A percentile compares a stretch with the other conserved stretches of the same genome.
phyloP scores from a whole-genome alignment of 2,113 vertebrate genomes.

The Phaethon lepturus region DNA sequence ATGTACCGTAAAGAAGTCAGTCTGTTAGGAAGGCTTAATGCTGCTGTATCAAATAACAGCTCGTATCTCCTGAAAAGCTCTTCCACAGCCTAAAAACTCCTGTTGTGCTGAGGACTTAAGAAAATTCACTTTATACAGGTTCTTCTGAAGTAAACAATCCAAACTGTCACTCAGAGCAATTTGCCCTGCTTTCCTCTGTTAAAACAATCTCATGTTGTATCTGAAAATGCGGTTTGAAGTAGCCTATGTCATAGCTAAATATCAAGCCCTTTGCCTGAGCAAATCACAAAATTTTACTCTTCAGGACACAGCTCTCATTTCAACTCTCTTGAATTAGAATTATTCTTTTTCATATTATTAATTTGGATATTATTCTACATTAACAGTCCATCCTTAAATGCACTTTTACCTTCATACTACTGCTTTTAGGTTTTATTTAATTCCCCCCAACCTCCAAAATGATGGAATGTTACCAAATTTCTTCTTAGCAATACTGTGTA shows the following conservation, averaged over 20 bases:
- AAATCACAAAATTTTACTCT: background rate
- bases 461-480: background rate
- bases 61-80: background rate
- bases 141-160: background rate
- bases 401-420: slow-evolving; percentile 23
- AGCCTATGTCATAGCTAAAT: background rate
- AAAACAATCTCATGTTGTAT: background rate
- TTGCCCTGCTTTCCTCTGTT: background rate
- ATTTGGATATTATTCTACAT: background rate
- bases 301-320: background rate
- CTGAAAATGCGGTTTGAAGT: background rate
- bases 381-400: slow-evolving; percentile 56
- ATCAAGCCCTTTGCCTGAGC: background rate
- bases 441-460: background rate
- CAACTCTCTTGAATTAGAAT: background rate
- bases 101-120: background rate
- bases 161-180: background rate
- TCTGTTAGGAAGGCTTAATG: background rate
- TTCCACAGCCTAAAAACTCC: background rate
- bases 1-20: background rate
- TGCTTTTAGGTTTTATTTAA: slow-evolving; percentile 33
- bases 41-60: background rate
- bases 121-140: background rate
- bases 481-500: background rate
- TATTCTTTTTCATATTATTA: background rate